A percentile compares a stretch with the other conserved stretches of the same genome.
Conservation (phyloP, 2,888 invertebrate genomes). For the Trissolcus japonicus region DNA sequence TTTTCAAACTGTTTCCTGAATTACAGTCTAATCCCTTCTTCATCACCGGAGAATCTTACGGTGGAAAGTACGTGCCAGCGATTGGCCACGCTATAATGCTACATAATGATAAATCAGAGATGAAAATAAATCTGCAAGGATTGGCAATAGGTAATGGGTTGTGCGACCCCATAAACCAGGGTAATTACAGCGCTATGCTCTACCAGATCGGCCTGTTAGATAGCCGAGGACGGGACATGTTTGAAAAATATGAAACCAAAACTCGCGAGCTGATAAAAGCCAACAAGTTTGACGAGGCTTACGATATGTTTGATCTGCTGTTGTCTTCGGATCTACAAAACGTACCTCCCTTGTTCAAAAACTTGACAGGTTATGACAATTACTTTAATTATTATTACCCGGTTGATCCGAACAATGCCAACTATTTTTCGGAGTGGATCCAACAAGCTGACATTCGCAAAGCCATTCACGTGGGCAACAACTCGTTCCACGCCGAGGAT, state of each 20-base stretch:
- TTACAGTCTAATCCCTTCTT: constrained; percentile 86
- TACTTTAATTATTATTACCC: constrained; percentile 86
- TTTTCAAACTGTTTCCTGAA: constrained; percentile 89
- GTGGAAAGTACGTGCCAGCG: constrained; percentile 88
- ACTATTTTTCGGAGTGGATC: constrained; percentile 81
- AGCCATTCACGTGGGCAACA: constrained; percentile 90
- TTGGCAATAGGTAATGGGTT: constrained; percentile 88
- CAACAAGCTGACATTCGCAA: constrained; percentile 81
- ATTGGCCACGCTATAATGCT: constrained; percentile 84
- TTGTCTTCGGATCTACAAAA: constrained; percentile 83
- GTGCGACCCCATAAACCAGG: constrained; percentile 86
- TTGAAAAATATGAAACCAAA: constrained; percentile 81
- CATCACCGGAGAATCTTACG: constrained; percentile 93
- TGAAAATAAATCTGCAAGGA: constrained; percentile 84
- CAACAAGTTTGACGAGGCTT: constrained; percentile 83
- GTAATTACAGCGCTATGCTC: constrained; percentile 87
- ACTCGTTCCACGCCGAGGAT: constrained; percentile 81
- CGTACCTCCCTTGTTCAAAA: constrained; percentile 81
- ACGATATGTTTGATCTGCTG: constrained; percentile 83
- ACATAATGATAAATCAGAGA: constrained; percentile 79
- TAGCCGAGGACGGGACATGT: constrained; percentile 79
- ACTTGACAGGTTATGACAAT: constrained; percentile 85
- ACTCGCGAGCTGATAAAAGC: constrained; percentile 80
- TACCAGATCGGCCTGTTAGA: constrained; percentile 87
- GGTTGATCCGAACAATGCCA: constrained; percentile 77